Conservation (phyloP, 2,113 vertebrate species). For the Motacilla alba region DNA sequence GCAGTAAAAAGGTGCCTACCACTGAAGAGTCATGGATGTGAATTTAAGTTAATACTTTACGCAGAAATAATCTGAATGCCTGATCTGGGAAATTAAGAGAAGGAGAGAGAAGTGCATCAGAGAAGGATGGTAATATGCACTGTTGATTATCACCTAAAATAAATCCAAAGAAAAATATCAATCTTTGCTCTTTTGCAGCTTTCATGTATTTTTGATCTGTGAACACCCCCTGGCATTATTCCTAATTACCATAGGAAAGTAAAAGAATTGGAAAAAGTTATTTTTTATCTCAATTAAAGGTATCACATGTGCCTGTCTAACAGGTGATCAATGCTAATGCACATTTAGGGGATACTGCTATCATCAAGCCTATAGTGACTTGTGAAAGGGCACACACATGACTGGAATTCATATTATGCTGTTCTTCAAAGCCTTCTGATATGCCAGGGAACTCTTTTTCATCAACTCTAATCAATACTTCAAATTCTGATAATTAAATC, state of each 20-base stretch:
- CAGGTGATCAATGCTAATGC: conserved; percentile 1
- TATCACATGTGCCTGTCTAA: background rate
- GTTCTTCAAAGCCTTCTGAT: background rate
- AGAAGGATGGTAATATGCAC: background rate
- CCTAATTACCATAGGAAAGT: background rate
- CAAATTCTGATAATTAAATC: conserved; percentile 30
- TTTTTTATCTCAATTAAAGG: conserved; percentile 1
- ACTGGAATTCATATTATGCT: background rate
- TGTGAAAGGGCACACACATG: background rate
- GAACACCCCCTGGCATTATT: background rate
- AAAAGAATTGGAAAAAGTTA: background rate
- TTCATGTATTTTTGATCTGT: background rate
- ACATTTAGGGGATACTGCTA: background rate
- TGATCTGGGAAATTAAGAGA: background rate
- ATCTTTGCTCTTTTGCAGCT: background rate
- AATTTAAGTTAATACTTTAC: background rate
- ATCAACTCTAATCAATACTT: conserved; percentile 10
- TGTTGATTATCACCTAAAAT: background rate
- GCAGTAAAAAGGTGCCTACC: background rate
- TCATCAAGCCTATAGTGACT: background rate
- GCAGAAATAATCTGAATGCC: background rate
- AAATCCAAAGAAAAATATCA: background rate
- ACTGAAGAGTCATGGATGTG: background rate
- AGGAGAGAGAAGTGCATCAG: background rate
- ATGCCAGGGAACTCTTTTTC: background rate